A percentile compares a stretch with the other conserved stretches of the same genome.
These are phyloP conservation scores for Lasiurus cinereus DNA, from an alignment of 2,113 vertebrate species.

Conservation along the genomic window DNA sequence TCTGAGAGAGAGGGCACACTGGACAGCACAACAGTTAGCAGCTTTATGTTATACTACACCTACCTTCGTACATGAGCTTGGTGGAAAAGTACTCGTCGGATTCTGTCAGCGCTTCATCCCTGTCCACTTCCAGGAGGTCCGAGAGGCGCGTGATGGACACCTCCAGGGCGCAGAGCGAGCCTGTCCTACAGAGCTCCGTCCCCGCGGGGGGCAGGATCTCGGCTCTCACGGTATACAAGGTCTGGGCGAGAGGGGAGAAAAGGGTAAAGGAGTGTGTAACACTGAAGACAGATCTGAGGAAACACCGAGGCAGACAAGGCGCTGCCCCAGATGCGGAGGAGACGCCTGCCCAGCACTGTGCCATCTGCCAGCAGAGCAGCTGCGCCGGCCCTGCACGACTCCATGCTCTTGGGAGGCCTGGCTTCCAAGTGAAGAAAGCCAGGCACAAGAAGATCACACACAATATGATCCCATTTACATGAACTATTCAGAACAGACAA, in stretches of 20 bases:
- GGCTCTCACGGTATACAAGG: conserved; percentile 92
- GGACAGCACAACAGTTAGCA: neutral
- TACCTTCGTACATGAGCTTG: conserved; percentile 98
- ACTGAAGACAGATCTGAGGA: too few species aligned
- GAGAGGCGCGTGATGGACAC: conserved; percentile 94
- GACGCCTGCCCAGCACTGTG: neutral
- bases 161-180: conserved; percentile 94
- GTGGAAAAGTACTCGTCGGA: conserved; percentile 91
- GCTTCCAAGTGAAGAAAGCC: neutral
- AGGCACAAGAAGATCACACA: neutral
- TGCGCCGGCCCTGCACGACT: accelerated
- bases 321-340: neutral
- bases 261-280: neutral
- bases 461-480: too few species aligned
- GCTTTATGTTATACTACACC: neutral
- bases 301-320: accelerated
- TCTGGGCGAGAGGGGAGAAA: conserved; percentile 87
- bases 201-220: conserved; percentile 92
- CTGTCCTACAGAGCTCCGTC: conserved; percentile 92
- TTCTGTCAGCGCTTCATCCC: conserved; percentile 92
- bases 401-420: accelerated
- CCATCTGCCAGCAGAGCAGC: neutral
- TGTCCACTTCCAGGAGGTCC: conserved; percentile 91
- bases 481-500: neutral
- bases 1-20: neutral